Evolutionary conservation across 2,888 invertebrate genomes (phyloP), one percentile per base, ranked within the genome.

Genomic region (Archips crataeganus): DNA sequence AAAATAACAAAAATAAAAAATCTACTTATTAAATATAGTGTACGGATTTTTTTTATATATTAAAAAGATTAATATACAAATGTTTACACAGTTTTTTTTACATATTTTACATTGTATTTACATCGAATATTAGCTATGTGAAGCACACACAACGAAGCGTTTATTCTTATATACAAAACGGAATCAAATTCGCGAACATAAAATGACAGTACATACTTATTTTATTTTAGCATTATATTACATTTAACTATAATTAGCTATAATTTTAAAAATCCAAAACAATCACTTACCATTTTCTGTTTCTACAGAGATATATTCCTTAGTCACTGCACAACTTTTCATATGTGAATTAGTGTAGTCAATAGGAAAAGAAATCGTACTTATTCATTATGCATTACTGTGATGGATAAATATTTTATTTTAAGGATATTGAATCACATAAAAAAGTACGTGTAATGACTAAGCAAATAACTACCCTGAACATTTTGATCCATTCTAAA

Each of bases 81-180:
- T 84, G 84, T 82, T 82, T 84, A 81, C 84, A 79, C 78, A 81
- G 75, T 68, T 79, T 79, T 85, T 85, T 85, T 82, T 88, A 87
- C 88, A 89, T 82, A 87, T 83, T 91, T 83, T 91, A 88, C 91
- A 91, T 81, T 77, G 65, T 88, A 89, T 89, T 84, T 90, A 89
- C 86, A 87, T 59, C 61, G 42, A 61, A 63, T 75, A 76, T 74
- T 77, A 68, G 34, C 47, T 69, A 75, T 63, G 60, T 61, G 65
- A 61, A 62, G 66, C 78, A 75, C 79, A 86, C 77, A 85, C 82
- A 87, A 85, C 81, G 73, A 88, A 87, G 85, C 87, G 75, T 79
- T 76, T 79, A 74, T 65, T 64, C 76, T 76, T 82, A 81, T 81
- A 67, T 82, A 84, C 82, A 84, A 70, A 70, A 68, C 75, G 75